Base-by-base conservation (phyloP, 2,113 vertebrate species). In the Carollia perspicillata region DNA sequence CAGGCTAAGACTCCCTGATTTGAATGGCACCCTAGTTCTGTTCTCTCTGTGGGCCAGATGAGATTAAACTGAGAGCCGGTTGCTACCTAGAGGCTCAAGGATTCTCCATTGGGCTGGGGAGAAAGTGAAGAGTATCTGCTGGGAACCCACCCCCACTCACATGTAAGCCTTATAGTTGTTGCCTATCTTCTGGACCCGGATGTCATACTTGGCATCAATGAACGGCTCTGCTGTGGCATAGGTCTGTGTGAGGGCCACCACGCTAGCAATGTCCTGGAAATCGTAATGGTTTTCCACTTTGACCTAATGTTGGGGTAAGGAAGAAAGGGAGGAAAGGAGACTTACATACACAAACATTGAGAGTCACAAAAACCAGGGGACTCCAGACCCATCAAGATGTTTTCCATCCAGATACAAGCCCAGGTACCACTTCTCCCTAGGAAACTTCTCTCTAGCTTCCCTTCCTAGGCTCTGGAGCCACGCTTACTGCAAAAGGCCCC, bases 211-310 rank as follows among this genome's bases (percentile, higher is more conserved):
- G 98, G 99, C 99, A 3, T 99, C 99, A 94, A 99, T 98, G 98
- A 99, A 99, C 74, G 99, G 99, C 97, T 99, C 99, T 33, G 99
- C 99, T 55, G 99, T 99, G 95, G 99, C 99, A 96, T 99, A 99
- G 89, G 99, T 99, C 98, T 99, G 99, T 90, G 99, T 99, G 97
- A 99, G 99, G 81, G 99, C 99, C 95, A 99, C 99, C 98, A 99
- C 99, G 72, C 99, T 99, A 58, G 99, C 99, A 97, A 99, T 99
- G 98, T 99, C 99, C 98, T 99, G 99, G 98, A 99, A 99, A 98
- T 99, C 99, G 88, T 99, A 99, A 96, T 99, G 99, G 97, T 99
- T 99, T 98, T 99, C 99, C 97, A 99, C 99, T 97, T 99, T 99
- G 97, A 99, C 99, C 99, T 99, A 97, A 55, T 42, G 16, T 84